These are phyloP conservation scores for Drosophila peninsularis DNA, from an alignment of 2,888 invertebrate genomes.

Conservation along the genomic window DNA sequence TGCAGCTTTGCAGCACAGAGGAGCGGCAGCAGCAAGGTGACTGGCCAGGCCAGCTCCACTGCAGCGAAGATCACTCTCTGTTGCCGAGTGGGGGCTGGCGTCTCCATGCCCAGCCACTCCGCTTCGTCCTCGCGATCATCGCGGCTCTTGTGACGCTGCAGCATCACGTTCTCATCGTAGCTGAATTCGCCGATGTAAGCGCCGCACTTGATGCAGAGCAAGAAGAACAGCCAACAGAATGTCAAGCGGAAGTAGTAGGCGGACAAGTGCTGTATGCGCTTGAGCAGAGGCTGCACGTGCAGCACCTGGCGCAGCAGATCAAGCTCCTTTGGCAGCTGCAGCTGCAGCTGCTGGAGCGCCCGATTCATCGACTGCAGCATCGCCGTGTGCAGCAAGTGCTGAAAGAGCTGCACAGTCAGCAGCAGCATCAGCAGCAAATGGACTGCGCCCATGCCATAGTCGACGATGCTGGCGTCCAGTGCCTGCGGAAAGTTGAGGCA, in stretches of 20 bases:
- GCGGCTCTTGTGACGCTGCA: slow-evolving; percentile 11
- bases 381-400: slow-evolving; percentile 43
- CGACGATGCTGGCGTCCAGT: fast-evolving
- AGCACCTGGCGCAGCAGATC: slow-evolving; percentile 25
- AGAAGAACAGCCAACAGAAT: slow-evolving; percentile 12
- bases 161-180: slow-evolving; percentile 26
- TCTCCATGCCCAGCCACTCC: slow-evolving; percentile 28
- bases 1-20: slow-evolving; percentile 44
- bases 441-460: slow-evolving; percentile 23
- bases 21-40: slow-evolving; percentile 36
- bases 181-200: slow-evolving; percentile 8
- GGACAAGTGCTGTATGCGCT: slow-evolving; percentile 35
- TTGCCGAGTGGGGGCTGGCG: neutral
- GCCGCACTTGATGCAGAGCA: slow-evolving; percentile 21
- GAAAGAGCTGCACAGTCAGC: slow-evolving; percentile 32
- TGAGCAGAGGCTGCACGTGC: slow-evolving; percentile 13
- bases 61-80: slow-evolving; percentile 1
- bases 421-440: slow-evolving; percentile 24
- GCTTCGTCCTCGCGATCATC: slow-evolving; percentile 47
- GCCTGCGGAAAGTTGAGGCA: slow-evolving; percentile 7
- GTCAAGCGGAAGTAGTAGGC: slow-evolving; percentile 43
- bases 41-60: slow-evolving; percentile 34
- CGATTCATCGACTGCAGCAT: slow-evolving; percentile 42
- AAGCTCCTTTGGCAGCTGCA: slow-evolving; percentile 1
- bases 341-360: slow-evolving; percentile 6